Base-by-base conservation (phyloP, 1,140 invertebrate species). In the Drosophila bocki region DNA sequence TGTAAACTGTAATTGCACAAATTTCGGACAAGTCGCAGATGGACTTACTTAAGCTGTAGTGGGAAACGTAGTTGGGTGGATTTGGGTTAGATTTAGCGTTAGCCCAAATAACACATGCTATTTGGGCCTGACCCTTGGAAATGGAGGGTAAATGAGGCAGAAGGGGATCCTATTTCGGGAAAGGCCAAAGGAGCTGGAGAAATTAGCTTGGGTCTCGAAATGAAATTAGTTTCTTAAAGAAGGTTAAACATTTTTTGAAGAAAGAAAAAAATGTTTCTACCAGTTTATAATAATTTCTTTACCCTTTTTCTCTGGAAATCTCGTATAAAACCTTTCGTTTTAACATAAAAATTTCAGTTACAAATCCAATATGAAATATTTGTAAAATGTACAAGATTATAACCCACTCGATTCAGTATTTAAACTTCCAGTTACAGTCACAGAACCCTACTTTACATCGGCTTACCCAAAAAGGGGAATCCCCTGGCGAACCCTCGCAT, bases 1-100 rank as follows among this genome's bases (percentile, higher is more conserved):
- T 87, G 77, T 84, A 80, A 84, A 62, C 77, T 88, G 84, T 88
- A 87, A 88, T 87, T 87, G 84, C 77, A 81, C 60, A 59, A 50
- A 32, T 72, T 72, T 72, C 37, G 67, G 67, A 59, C 69, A 77
- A 77, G 62, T 22, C 56, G 41, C 74, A 76, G 74, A 75, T 76
- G 72, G 39, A n/a, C 35, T 56, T 26, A 39, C 53, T n/a, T 9
- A 0, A 22, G 9, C 53, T 26, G 53, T 57, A 41, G 54, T 59
- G 44, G 44, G 17, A 19, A 60, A 60, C 58, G 17, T 29, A 63
- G 39, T 53, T 72, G 41, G 48, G 9, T 63, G 44, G 63, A 39
- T 39, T 39, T 58, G 32, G 35, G 70, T 63, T 58, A 17, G 56
- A 26, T 39, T 60, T 48, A 37, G 57, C 35, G n/a, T 44, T 53